Evolutionary conservation across 2,113 vertebrate genomes (phyloP), one percentile per base, ranked within the genome.

Genomic region (Puntigrus tetrazona): DNA sequence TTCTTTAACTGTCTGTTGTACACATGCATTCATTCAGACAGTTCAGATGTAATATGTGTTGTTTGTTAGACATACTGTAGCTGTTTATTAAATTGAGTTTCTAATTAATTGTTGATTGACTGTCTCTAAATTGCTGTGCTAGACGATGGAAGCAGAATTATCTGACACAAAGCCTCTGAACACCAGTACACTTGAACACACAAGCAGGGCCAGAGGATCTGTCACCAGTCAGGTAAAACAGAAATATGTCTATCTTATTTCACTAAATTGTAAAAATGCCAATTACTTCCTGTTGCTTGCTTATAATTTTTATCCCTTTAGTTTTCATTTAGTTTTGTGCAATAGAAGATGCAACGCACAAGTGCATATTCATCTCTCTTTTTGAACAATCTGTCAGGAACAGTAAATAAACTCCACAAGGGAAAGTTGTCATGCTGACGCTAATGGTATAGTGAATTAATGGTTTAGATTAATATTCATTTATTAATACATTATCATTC

Each of bases 181-280:
- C 61, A 78, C 72, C 78, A 70, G 55, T 63, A 73, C 83, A 1
- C 61, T 87, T 36, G 87, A 82, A 69, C 38, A 47, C 11, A 31
- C n/a, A 22, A 83, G 73, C 7, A 83, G 86, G 0, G 61, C 78
- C 65, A 88, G 91, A 82, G 85, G 77, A 0, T 94, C 94, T 0
- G 82, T 90, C 81, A 91, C 87, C 89, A 94, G 93, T 55, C 92
- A 91, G 90, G 92, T 93, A 76, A 85, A 61, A 61, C 36, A 20
- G 25, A 14, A 77, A 45, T 78, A 14, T 6, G 2, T 14, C n/a
- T n/a, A n/a, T n/a, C 27, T 27, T 31, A 18, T 59, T n/a, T 43
- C 43, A 27, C 29, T 50, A 13, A 3, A 13, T 27, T 38, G 34
- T 38, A 22, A 70, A 38, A 11, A 38, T 70, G 67, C 5, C 65